A percentile compares a stretch with the other conserved stretches of the same genome.
phyloP scores from a whole-genome alignment of 1,140 invertebrate genomes.

The Drosophila lowei region DNA sequence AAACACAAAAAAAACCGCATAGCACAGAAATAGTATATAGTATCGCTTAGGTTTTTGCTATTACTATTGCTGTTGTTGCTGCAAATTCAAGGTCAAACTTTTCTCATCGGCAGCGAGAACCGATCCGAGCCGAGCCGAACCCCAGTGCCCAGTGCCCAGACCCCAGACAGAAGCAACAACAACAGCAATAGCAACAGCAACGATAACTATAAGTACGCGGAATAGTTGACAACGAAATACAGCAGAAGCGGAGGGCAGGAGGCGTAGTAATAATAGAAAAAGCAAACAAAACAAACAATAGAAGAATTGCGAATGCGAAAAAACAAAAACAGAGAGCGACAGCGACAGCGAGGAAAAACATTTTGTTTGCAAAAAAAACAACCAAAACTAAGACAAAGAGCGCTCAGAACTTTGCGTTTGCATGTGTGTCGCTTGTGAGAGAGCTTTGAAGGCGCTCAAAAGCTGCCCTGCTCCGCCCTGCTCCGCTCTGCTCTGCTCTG shows the following conservation, averaged over 20 bases:
- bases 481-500: not conserved
- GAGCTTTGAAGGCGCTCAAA: constrained; percentile 32
- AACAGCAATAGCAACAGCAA: constrained; percentile 27
- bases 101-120: constrained; percentile 68
- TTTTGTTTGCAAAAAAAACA: constrained; percentile 6
- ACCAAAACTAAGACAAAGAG: constrained; percentile 33
- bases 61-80: constrained; percentile 33
- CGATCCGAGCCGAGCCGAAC: constrained; percentile 60
- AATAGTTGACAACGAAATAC: constrained; percentile 72
- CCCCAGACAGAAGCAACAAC: constrained; percentile 9
- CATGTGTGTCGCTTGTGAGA: not conserved
- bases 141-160: constrained; percentile 55
- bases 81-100: constrained; percentile 75
- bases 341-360: constrained; percentile 14
- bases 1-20: constrained; percentile 45
- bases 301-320: constrained; percentile 56
- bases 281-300: constrained; percentile 63
- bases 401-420: constrained; percentile 16
- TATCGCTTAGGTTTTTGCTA: constrained; percentile 44
- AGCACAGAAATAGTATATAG: constrained; percentile 31
- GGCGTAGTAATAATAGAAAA: constrained; percentile 51
- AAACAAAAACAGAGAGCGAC: constrained; percentile 38
- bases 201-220: constrained; percentile 52
- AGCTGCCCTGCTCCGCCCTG: constrained; percentile 27
- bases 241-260: constrained; percentile 14